phyloP scores from a whole-genome alignment of 2,113 vertebrate species.

The Microcebus tavaratra region DNA sequence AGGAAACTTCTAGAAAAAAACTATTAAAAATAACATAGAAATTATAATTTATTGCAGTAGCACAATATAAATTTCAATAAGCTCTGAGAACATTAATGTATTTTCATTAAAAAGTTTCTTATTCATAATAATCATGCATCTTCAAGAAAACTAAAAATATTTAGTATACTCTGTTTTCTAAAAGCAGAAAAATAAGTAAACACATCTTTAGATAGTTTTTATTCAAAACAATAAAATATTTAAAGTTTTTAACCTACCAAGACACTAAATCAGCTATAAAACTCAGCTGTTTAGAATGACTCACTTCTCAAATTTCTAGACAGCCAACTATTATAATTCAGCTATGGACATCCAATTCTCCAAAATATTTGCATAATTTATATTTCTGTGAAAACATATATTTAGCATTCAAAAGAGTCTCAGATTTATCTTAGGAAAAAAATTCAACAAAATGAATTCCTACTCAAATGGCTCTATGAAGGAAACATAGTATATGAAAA shows the following conservation, averaged over 20 bases:
- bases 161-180: neutral
- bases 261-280: neutral
- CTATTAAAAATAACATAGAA: neutral
- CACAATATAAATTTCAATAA: neutral
- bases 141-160: neutral
- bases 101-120: neutral
- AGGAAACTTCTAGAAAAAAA: neutral
- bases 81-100: neutral
- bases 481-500: neutral
- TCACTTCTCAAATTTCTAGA: neutral
- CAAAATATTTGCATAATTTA: neutral
- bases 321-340: neutral
- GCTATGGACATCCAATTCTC: neutral
- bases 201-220: neutral
- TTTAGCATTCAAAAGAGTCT: constrained; percentile 18
- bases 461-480: constrained; percentile 14
- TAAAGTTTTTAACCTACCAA: neutral
- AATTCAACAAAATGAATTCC: constrained; percentile 17
- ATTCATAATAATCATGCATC: neutral
- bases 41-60: neutral
- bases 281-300: neutral
- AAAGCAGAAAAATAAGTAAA: neutral
- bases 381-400: neutral
- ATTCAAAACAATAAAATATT: neutral
- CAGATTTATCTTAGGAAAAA: neutral